A percentile compares a stretch with the other conserved stretches of the same genome.
phyloP scores from a whole-genome alignment of 2,888 invertebrate genomes.

The Oscheius myriophilus region DNA sequence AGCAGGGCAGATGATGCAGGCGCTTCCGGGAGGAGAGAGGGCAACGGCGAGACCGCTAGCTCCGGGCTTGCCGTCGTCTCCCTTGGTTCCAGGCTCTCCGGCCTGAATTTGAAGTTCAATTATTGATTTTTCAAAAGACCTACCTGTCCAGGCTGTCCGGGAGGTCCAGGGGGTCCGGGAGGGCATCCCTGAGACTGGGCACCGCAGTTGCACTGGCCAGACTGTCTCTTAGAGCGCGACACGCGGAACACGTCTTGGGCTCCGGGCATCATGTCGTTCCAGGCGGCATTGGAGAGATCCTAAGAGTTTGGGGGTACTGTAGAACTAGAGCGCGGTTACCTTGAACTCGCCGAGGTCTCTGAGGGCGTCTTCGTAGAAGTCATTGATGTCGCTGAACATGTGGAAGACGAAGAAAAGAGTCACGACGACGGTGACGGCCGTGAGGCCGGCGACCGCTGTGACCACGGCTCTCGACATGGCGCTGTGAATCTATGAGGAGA shows the following conservation, averaged over 20 bases:
- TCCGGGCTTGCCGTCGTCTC: too few species aligned
- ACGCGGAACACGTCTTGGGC: conserved; percentile 9
- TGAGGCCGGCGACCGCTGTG: conserved; percentile 21
- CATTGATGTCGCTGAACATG: conserved; percentile 29
- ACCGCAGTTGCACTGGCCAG: neutral
- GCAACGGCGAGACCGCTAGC: too few species aligned
- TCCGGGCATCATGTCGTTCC: conserved; percentile 21
- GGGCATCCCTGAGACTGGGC: too few species aligned
- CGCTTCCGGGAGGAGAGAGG: too few species aligned
- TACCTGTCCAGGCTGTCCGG: too few species aligned
- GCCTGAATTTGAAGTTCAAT: too few species aligned
- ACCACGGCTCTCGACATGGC: conserved; percentile 21
- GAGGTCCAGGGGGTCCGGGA: too few species aligned
- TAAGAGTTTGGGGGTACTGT: neutral
- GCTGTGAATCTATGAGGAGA: neutral
- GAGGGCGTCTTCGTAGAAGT: conserved; percentile 26
- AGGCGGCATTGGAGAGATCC: conserved; percentile 24
- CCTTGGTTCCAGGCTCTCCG: too few species aligned
- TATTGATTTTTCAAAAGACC: too few species aligned
- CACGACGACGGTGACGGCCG: conserved; percentile 22
- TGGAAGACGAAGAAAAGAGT: conserved; percentile 20
- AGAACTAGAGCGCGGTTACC: neutral
- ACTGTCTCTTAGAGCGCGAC: conserved; percentile 18
- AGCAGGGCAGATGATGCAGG: too few species aligned
- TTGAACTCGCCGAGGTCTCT: conserved; percentile 22